Evolutionary conservation across 2,888 invertebrate genomes (phyloP), one percentile per base, ranked within the genome.

Genomic region (Drosophila borealis): DNA sequence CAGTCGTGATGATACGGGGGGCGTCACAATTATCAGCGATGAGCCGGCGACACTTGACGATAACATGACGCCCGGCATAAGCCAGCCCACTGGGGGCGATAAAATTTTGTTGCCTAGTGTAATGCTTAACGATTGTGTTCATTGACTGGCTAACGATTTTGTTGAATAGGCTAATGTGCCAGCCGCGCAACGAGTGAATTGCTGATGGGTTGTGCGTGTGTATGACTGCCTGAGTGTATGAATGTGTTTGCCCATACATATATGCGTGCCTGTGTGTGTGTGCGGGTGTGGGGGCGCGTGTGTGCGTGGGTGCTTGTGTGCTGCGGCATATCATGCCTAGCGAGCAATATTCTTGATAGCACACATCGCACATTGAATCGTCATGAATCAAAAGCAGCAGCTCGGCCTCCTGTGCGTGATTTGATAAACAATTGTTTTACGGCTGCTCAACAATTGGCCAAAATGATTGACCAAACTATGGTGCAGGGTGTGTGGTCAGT

Each of bases 51-150:
- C 84, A 87, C 84, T 87, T 81, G 84, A 81, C 75, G 74, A 80
- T 78, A 78, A 66, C 60, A 54, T 49, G 37, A 49, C 51, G 9
- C 34, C 41, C 62, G 34, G n/a, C 50, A 9, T 14, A 9, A n/a
- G 41, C 14, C 25, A 14, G 14, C 10, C 19, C 29, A 19, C 56
- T 42, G 53, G 61, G 74, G 63, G 80, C 37, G 88, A 82, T 88
- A 82, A 88, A 88, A 88, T 86, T 88, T 88, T 84, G 84, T 88
- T 78, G 84, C 83, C 80, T 72, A 80, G 82, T 86, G 80, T 80
- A 82, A 78, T 85, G 82, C 73, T 65, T 75, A 85, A 84, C 88
- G 88, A 78, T 76, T 84, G 78, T 87, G 85, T 87, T 82, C 84
- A 87, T 84, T 78, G 88, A 87, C 81, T 84, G 80, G 53, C 84